These are phyloP conservation scores for Plotosus lineatus DNA, from an alignment of 2,113 vertebrate species.

Conservation along the genomic window DNA sequence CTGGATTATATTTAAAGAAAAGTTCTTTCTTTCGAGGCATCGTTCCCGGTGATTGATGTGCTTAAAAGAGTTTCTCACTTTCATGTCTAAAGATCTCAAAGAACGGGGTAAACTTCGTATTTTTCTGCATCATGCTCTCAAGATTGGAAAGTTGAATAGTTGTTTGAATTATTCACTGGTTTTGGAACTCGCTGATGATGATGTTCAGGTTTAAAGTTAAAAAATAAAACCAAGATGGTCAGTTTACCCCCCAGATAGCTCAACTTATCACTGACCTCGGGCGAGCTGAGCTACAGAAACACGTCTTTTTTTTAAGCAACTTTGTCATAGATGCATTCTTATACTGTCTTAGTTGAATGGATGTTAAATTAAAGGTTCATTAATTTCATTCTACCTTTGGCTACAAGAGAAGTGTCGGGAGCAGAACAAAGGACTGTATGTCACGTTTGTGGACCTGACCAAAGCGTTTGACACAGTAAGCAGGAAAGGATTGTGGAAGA, in stretches of 20 bases:
- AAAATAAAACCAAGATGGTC: constrained; percentile 9
- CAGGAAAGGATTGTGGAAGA: too few species aligned
- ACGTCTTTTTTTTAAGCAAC: constrained; percentile 32
- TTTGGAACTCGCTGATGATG: too few species aligned
- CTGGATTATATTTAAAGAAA: constrained; percentile 43
- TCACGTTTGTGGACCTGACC: too few species aligned
- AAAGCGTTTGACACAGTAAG: too few species aligned
- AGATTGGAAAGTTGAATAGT: constrained; percentile 21
- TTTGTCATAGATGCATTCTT: background rate
- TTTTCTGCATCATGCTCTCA: constrained; percentile 42
- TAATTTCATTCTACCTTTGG: background rate
- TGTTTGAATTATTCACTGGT: background rate
- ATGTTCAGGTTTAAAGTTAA: background rate
- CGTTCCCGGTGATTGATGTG: constrained; percentile 21
- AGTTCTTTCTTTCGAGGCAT: background rate
- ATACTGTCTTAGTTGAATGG: background rate
- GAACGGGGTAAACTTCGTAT: constrained; percentile 24
- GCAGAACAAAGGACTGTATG: too few species aligned
- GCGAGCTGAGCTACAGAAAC: background rate
- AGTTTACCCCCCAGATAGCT: constrained; percentile 18
- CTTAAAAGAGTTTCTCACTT: constrained; percentile 34
- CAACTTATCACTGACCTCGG: background rate
- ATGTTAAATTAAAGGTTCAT: background rate
- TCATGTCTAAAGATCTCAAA: constrained; percentile 20
- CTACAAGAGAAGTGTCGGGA: too few species aligned